Evolutionary conservation across 2,888 invertebrate genomes (phyloP), one percentile per base, ranked within the genome.

Genomic region (Candidula unifasciata): DNA sequence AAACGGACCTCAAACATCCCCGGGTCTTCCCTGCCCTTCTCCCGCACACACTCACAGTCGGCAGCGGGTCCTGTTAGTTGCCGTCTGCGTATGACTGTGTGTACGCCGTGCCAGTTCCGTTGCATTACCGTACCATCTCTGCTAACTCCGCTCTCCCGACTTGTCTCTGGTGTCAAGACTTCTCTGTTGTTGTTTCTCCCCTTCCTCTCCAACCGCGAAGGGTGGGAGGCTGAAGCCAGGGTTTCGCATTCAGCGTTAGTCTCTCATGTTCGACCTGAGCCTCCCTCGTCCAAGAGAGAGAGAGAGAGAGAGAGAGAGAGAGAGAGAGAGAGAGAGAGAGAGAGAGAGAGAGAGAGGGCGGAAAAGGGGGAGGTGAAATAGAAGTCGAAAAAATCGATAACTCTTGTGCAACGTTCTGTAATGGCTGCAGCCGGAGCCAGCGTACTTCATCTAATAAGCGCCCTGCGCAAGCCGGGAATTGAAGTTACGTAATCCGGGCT

Each of bases 301-400:
- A 44, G 44, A 44, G 44, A 44, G 44, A 44, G 44, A 44, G 44
- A 44, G 44, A 44, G 44, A 44, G 44, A 44, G 44, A 44, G 44
- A 44, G 44, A 44, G 44, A 44, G 44, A 44, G 44, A 44, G 44
- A 44, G 44, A 44, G 44, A 44, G 44, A 1, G 44, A 44, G 44
- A 44, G 44, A 44, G 44, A 44, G 44, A 44, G 44, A 13, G 44
- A 13, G 44, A 13, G 44, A 13, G 44, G 44, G 44, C 8, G 6
- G 13, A 13, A 44, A 44, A 44, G 44, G 13, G 13, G 44, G 44
- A n/a, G n/a, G n/a, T n/a, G n/a, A n/a, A 73, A 37, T 73, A 73
- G 71, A 73, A 73, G 71, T 37, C 37, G 71, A 74, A 74, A 74
- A 33, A 74, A 74, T 52, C 52, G 44, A n/a, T 52, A 52, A 74